Percentiles rank a stretch among this genome's conserved stretches.
These are phyloP conservation scores for Lithosia quadra DNA, from an alignment of 2,888 invertebrate genomes.

Conservation along the genomic window DNA sequence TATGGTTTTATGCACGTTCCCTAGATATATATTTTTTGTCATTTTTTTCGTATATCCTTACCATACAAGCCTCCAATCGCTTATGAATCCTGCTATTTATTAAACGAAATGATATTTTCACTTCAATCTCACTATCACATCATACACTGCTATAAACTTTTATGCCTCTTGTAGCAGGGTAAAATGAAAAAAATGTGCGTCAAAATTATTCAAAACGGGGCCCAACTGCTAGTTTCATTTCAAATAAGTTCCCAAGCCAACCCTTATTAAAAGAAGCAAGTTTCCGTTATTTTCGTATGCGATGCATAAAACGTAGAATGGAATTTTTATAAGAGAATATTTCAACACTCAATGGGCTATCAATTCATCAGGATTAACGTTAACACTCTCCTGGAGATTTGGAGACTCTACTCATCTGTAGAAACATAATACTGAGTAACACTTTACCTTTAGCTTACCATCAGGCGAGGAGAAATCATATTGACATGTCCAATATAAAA, in stretches of 20 bases:
- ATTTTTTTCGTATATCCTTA: too few relatives aligned
- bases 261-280: conserved; percentile 13
- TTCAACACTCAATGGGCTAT: neutral
- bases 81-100: neutral
- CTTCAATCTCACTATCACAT: conserved; percentile 19
- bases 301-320: neutral
- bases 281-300: conserved; percentile 3
- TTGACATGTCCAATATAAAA: too few relatives aligned
- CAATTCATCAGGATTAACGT: neutral
- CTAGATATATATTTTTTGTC: too few relatives aligned
- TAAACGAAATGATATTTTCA: neutral
- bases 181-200: conserved; percentile 29
- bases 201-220: conserved; percentile 35
- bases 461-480: too few relatives aligned
- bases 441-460: too few relatives aligned
- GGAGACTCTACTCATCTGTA: neutral
- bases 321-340: neutral
- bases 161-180: conserved; percentile 22
- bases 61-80: too few relatives aligned
- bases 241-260: conserved; percentile 16
- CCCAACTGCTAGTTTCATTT: conserved; percentile 20
- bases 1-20: too few relatives aligned
- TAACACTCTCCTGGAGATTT: neutral
- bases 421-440: too few relatives aligned
- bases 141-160: conserved; percentile 28